Percentiles rank a stretch among this genome's conserved stretches.
Conservation (phyloP, 2,888 invertebrate genomes). For the Halocaridina rubra region DNA sequence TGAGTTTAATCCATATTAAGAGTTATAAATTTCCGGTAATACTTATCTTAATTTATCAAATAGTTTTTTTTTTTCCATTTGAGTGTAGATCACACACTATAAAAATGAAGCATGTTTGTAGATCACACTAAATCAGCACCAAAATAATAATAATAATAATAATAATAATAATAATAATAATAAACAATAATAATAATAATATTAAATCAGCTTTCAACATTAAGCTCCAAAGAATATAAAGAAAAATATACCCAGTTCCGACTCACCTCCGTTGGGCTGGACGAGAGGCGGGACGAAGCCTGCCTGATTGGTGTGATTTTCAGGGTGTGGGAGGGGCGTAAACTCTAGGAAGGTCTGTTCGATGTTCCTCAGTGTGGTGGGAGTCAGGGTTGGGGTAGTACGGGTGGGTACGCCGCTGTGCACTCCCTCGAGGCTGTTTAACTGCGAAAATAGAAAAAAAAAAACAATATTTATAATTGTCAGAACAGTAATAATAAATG, state of each 20-base stretch:
- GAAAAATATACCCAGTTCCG: too few relatives aligned
- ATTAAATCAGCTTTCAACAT: too few relatives aligned
- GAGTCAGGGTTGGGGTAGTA: constrained; percentile 93
- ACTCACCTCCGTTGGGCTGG: constrained; percentile 57
- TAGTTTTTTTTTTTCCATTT: too few relatives aligned
- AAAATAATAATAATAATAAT: neutral
- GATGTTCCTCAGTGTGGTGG: constrained; percentile 89
- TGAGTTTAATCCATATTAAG: too few relatives aligned
- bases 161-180: neutral
- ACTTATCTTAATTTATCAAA: too few relatives aligned
- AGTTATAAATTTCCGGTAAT: too few relatives aligned
- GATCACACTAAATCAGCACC: neutral
- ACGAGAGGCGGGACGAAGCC: constrained; percentile 88
- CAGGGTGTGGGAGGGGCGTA: constrained; percentile 70
- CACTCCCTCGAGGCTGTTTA: constrained; percentile 64
- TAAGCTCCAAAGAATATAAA: too few relatives aligned
- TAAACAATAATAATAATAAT: neutral
- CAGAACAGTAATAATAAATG: too few relatives aligned
- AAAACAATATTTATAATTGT: too few relatives aligned
- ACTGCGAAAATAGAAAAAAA: too few relatives aligned
- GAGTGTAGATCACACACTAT: too few relatives aligned
- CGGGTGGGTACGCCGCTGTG: constrained; percentile 92
- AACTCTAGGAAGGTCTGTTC: constrained; percentile 90
- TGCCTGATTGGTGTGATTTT: constrained; percentile 82
- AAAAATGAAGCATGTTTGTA: too few relatives aligned